Base-by-base conservation (phyloP, 2,888 invertebrate genomes). In the Andrena bicolor region DNA sequence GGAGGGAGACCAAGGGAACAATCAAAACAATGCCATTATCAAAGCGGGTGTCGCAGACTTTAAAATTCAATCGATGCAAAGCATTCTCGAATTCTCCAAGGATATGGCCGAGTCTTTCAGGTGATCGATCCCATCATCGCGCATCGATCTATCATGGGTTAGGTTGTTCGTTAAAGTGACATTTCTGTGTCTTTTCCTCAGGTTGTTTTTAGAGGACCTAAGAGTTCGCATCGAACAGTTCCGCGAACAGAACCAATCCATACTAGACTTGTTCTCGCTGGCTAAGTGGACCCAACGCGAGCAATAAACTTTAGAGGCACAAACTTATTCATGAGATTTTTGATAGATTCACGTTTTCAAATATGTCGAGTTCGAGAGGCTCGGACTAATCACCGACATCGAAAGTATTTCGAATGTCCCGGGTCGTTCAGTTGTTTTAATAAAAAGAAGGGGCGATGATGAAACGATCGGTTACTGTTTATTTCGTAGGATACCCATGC, bases 31-130 rank as follows among this genome's bases (percentile, higher is more conserved):
- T 58, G 90, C 91, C 73, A 93, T 95, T 20, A 83, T 92, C 35
- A 93, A 94, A 76, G 90, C 94, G 73, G 94, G 94, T 70, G 92
- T 93, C 58, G 82, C 95, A 35, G 94, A 95, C 85, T 92, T 94
- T 60, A 94, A 91, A 70, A 92, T 94, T 48, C 94, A 95, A 0
- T 91, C 93, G 20, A 94, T 95, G 64, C 94, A 92, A 51, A 92
- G 56, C 93, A 94, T 20, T 92, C 94, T 23, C 92, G 90, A 94
- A 86, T 94, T 94, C 65, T 88, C 90, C 56, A 87, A 80, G 7
- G 88, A 86, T 48, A 78, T 91, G 35, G 80, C 80, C 61, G 86
- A 83, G 56, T 89, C 84, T 35, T 69, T 91, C 70, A 92, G 90
- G 92, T 92, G 84, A 80, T 32, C 35, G 23, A 48, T 63, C 20